Base-by-base conservation (phyloP, 2,113 vertebrate genomes). In the Macroglossus sobrinus region DNA sequence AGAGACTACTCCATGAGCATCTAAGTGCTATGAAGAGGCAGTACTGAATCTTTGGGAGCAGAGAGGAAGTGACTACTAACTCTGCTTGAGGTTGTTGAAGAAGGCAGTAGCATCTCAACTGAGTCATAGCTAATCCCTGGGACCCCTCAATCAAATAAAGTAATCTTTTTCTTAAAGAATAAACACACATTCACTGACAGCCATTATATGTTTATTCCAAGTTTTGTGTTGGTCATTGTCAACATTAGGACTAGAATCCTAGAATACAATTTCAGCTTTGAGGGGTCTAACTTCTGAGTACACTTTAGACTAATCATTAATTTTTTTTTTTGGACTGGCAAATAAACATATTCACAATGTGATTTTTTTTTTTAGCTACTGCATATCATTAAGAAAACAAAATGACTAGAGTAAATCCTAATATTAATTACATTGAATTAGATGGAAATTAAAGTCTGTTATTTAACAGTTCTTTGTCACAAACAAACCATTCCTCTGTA, bases 301-400 rank as follows among this genome's bases (percentile, higher is more conserved):
- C 59, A 71, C 40, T 89, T 82, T 21, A 91, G 76, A 80, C 24
- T 80, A 74, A 47, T n/a, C 28, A 40, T 75, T 66, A 45, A 38
- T 22, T 33, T 43, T 59, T 21, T 78, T 66, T 92, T 81, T 89
- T 82, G 76, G 40, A 91, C 43, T 61, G 38, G 47, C 19, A 92
- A 84, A 7, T 71, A 71, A 53, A 80, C 4, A n/a, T 43, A 63
- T 72, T 89, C n/a, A 64, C 22, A 95, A 45, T 69, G 33, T 30
- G 33, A 33, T 61, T 94, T n/a, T 72, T 26, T 45, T 59, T 79
- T 61, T 1, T 50, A 82, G 87, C 35, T 81, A 47, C 0, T 63
- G 9, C 33, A 7, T 84, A 19, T 93, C 47, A 53, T 89, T 90
- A 53, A 63, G 66, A 84, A 94, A 85, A 69, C 50, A 94, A 92